These are phyloP conservation scores for Monomorium pharaonis DNA, from an alignment of 1,140 invertebrate species.

Conservation along the genomic window DNA sequence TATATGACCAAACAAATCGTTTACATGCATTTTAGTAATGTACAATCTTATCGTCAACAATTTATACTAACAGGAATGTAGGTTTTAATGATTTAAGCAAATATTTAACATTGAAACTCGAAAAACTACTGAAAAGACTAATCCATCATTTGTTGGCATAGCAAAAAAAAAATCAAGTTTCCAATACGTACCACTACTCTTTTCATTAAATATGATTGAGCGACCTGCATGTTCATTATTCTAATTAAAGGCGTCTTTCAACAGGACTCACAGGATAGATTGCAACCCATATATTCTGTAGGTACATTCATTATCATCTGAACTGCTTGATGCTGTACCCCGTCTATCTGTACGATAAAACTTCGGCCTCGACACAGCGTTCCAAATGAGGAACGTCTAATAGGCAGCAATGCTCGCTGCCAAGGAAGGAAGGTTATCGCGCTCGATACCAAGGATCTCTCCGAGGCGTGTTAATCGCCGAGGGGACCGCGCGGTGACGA, in stretches of 20 bases:
- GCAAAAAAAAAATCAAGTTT: not conserved
- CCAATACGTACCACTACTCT: not conserved
- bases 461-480: conserved; percentile 32
- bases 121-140: not conserved
- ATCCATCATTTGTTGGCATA: not conserved
- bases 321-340: not conserved
- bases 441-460: conserved; percentile 59
- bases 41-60: not conserved
- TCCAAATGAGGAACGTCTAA: conserved; percentile 54
- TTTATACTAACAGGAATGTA: not conserved
- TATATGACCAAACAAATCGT: not conserved
- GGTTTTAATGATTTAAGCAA: not conserved
- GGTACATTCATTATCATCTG: not conserved
- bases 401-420: conserved; percentile 39
- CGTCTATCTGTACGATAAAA: not conserved
- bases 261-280: not conserved
- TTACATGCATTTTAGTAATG: not conserved
- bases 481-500: conserved; percentile 25
- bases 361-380: conserved; percentile 41
- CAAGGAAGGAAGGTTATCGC: conserved; percentile 67
- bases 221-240: not conserved
- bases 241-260: not conserved
- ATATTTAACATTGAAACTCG: not conserved
- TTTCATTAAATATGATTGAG: not conserved
- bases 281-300: not conserved